Conservation (phyloP, 1,140 invertebrate species). For the Musca domestica region DNA sequence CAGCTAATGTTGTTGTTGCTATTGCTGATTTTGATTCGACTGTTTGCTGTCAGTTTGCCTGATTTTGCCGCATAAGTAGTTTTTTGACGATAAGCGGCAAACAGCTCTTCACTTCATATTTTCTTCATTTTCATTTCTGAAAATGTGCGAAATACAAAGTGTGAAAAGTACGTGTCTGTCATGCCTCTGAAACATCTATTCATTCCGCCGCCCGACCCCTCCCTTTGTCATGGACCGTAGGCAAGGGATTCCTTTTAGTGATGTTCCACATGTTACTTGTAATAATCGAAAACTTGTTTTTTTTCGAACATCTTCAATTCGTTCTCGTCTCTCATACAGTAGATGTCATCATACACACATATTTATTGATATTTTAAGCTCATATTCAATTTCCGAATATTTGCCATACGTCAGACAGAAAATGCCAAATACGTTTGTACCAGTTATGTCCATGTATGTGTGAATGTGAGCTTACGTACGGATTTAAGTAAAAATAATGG, state of each 20-base stretch:
- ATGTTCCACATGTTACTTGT: slow-evolving; percentile 8
- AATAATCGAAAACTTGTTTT: slow-evolving; percentile 8
- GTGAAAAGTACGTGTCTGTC: background rate
- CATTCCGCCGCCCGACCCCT: too few species aligned
- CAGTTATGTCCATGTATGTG: too few species aligned
- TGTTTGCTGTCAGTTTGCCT: background rate
- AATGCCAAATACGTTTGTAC: too few species aligned
- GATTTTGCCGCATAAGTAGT: slow-evolving; percentile 14
- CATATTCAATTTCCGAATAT: slow-evolving; percentile 12
- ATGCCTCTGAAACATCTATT: background rate
- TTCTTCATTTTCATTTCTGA: background rate
- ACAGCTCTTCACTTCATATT: background rate
- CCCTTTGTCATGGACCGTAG: too few species aligned
- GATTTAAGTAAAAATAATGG: too few species aligned
- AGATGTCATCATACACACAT: background rate
- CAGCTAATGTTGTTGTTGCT: background rate
- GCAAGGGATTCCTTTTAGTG: background rate
- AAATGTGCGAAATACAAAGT: background rate
- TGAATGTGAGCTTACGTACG: too few species aligned
- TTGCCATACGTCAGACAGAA: too few species aligned
- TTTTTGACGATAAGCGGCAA: background rate
- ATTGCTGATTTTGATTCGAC: too few species aligned
- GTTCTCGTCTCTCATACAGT: background rate
- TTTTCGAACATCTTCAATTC: background rate
- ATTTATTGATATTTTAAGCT: slow-evolving; percentile 13